These are phyloP conservation scores for Phoxinus phoxinus DNA, from an alignment of 2,113 vertebrate genomes.

Conservation along the genomic window DNA sequence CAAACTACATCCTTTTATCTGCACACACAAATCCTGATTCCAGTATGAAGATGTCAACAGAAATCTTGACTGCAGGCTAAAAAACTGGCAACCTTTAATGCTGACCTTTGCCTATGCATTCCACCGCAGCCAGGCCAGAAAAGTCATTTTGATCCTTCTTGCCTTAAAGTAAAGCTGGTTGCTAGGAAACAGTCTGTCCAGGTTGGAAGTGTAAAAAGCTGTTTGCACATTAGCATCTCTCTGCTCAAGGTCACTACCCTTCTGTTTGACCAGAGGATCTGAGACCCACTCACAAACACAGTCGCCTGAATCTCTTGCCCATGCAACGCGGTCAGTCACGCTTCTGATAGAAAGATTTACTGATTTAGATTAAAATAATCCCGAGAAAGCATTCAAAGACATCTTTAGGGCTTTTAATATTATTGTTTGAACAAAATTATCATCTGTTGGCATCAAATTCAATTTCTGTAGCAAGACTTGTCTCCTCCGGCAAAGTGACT, in stretches of 20 bases:
- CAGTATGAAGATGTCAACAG: conserved; percentile 22
- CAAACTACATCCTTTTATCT: background rate
- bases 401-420: background rate
- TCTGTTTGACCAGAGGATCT: conserved; percentile 49
- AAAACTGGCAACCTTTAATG: conserved; percentile 10
- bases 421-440: background rate
- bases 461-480: background rate
- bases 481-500: background rate
- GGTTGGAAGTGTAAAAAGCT: conserved; percentile 56
- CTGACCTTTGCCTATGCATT: conserved; percentile 49
- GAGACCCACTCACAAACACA: conserved; percentile 9
- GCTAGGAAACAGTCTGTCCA: conserved; percentile 59
- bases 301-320: background rate
- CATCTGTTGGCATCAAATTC: background rate
- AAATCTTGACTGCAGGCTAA: conserved; percentile 12
- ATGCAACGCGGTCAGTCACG: background rate
- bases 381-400: background rate
- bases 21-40: conserved; percentile 4
- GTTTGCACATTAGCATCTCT: conserved; percentile 55
- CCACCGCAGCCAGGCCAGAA: conserved; percentile 53
- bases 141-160: conserved; percentile 49
- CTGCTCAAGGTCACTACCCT: conserved; percentile 55
- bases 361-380: background rate
- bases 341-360: background rate
- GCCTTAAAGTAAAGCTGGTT: conserved; percentile 52